A percentile compares a stretch with the other conserved stretches of the same genome.
Evolutionary conservation across 2,888 invertebrate genomes (phyloP).

Genomic region (Notodonta dromedarius): DNA sequence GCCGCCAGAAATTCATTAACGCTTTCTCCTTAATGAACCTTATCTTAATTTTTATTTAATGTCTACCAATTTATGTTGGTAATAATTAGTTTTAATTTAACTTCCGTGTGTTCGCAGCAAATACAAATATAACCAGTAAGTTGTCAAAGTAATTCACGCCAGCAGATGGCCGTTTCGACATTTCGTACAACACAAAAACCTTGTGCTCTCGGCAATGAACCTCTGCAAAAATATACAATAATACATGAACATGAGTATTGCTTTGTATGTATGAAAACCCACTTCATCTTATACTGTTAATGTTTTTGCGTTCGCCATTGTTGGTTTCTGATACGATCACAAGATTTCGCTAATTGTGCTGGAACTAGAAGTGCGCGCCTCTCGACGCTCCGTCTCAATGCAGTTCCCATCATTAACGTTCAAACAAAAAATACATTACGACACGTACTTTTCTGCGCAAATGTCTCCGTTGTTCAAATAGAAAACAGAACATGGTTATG

Average conservation of each 20-base stretch:
- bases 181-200: conserved; percentile 49
- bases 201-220: conserved; percentile 58
- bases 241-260: conserved; percentile 44
- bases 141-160: conserved; percentile 45
- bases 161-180: conserved; percentile 42
- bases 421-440: conserved; percentile 35
- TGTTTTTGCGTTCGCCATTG: conserved; percentile 49
- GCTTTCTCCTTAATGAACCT: neutral
- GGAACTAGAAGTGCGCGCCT: conserved; percentile 42
- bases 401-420: conserved; percentile 58
- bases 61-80: neutral
- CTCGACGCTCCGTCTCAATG: conserved; percentile 52
- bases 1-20: neutral
- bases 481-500: conserved; percentile 14
- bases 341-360: conserved; percentile 63
- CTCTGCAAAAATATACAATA: conserved; percentile 42
- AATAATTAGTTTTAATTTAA: neutral
- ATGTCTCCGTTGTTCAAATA: conserved; percentile 25
- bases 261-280: conserved; percentile 39
- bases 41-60: no score
- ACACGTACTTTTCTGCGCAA: conserved; percentile 29
- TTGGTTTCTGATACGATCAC: conserved; percentile 51
- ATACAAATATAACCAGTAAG: conserved; percentile 26
- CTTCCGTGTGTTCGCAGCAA: neutral
- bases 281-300: conserved; percentile 28